Conservation (phyloP, 2,113 vertebrate species). For the Apus apus region DNA sequence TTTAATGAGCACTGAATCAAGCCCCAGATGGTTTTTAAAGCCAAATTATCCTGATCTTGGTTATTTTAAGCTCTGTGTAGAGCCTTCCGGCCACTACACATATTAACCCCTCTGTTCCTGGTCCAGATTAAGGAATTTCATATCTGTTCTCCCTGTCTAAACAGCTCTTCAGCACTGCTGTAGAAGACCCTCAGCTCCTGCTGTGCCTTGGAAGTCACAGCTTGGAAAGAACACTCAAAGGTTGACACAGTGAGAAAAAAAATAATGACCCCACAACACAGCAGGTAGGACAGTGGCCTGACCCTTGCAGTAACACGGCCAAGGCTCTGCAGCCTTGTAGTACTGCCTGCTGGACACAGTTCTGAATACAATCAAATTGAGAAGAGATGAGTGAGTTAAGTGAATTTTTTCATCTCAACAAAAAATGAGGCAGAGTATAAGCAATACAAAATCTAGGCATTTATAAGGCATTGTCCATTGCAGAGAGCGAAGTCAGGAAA, state of each 20-base stretch:
- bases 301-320: not conserved
- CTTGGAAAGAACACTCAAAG: not conserved
- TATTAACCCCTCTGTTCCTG: conserved; percentile 12
- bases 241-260: not conserved
- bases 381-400: not conserved
- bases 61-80: conserved; percentile 45
- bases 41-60: conserved; percentile 46
- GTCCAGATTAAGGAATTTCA: not conserved
- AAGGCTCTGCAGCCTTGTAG: not conserved
- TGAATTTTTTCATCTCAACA: not conserved
- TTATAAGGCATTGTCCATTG: not conserved
- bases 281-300: not conserved
- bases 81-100: conserved; percentile 11
- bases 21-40: conserved; percentile 53
- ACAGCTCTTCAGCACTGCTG: not conserved
- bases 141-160: not conserved
- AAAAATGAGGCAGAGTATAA: not conserved
- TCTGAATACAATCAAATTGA: not conserved
- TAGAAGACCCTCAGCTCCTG: not conserved
- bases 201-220: not conserved
- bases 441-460: not conserved
- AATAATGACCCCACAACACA: not conserved
- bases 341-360: not conserved
- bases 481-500: not conserved
- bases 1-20: conserved; percentile 48